Base-by-base conservation (phyloP, 2,113 vertebrate genomes). In the Eolophus roseicapilla region DNA sequence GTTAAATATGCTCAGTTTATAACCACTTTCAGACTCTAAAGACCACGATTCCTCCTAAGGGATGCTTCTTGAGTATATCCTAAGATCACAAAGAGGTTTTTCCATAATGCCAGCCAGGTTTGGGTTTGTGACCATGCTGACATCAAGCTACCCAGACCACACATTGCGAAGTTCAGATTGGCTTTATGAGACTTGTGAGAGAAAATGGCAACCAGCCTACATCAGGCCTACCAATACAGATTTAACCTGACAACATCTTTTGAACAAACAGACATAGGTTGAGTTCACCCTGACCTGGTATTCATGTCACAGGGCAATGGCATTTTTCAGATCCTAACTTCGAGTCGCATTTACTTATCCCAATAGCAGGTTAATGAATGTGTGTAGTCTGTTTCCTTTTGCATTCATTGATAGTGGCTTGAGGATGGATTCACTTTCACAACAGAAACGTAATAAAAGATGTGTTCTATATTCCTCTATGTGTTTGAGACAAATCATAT, bases 361-460 rank as follows among this genome's bases (percentile, higher is more conserved):
- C 41, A 20, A 14, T 0, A 65, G 79, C 63, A 88, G 49, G 37
- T 69, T 79, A 73, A 52, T 7, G 49, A 65, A 10, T 2, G 27
- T 1, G 27, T 57, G 70, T 41, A 47, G 67, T 15, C 46, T 12
- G 73, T 60, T 93, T 70, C 44, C 47, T 62, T 93, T 82, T 53
- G 43, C 39, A 19, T 44, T 68, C 82, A 76, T 33, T 89, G 88
- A 88, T 25, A 92, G 89, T 29, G 65, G 49, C 57, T 94, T 41
- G n/a, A 87, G 86, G 68, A 31, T 93, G 59, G 43, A 77, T 92
- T 93, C 75, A 49, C 75, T 88, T 92, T 53, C 62, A 35, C 84
- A 88, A 82, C 29, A 82, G 57, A 47, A 55, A 83, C 14, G 68
- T 67, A 86, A 52, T 82, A 82, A 86, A 90, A 80, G 50, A 55